phyloP scores from a whole-genome alignment of 2,797 vertebrate species.

The Sandelia bainsii region DNA sequence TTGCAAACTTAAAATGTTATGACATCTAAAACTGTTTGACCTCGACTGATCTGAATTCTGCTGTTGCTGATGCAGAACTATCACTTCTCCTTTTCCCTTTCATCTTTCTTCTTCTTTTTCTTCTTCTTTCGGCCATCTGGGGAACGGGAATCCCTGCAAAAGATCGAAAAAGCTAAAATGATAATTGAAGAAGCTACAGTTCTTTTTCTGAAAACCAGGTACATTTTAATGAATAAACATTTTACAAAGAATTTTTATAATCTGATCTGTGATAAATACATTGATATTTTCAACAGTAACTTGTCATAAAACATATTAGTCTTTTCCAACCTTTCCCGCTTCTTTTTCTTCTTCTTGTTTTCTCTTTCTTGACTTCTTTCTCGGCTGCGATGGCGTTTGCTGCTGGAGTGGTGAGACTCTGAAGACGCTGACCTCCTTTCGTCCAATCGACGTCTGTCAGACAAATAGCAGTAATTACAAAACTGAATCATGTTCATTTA shows the following conservation, averaged over 20 bases:
- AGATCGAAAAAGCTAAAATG: conserved; percentile 13
- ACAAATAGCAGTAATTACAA: rapidly evolving
- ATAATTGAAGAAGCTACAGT: not conserved
- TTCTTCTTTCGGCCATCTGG: conserved; percentile 84
- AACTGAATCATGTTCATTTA: not conserved
- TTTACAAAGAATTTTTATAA: too few relatives aligned
- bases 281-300: too few relatives aligned
- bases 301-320: not conserved
- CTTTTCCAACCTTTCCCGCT: conserved; percentile 85
- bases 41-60: not conserved
- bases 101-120: conserved; percentile 63
- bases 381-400: conserved; percentile 80
- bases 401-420: conserved; percentile 84
- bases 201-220: not conserved
- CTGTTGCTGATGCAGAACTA: not conserved
- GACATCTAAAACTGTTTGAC: not conserved
- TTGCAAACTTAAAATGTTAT: not conserved
- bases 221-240: too few relatives aligned
- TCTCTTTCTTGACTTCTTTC: conserved; percentile 74
- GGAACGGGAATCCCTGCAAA: conserved; percentile 85
- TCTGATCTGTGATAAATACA: too few relatives aligned
- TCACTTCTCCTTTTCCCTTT: conserved; percentile 60
- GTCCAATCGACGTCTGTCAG: conserved; percentile 62
- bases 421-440: conserved; percentile 84
- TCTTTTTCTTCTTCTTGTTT: conserved; percentile 85